Evolutionary conservation across 2,888 invertebrate genomes (phyloP).

Genomic region (Teleogryllus oceanicus): DNA sequence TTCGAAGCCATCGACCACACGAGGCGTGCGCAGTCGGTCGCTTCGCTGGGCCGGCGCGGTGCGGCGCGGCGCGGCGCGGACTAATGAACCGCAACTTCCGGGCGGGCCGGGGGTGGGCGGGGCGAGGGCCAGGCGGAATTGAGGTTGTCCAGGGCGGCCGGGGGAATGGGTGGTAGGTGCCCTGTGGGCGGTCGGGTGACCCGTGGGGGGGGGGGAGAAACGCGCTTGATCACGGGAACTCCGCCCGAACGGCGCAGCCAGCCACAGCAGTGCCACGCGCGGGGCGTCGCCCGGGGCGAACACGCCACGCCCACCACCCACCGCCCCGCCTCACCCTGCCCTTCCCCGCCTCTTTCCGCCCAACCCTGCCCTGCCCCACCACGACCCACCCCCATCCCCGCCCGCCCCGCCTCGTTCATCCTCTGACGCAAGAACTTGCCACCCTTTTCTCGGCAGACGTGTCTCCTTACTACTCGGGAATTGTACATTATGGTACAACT

Average conservation of each 20-base stretch:
- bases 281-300: no score
- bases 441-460: no score
- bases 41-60: background rate
- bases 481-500: no score
- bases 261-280: background rate
- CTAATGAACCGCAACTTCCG: background rate
- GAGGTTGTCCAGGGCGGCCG: background rate
- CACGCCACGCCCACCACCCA: no score
- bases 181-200: background rate
- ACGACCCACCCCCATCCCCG: no score
- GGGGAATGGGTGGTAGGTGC: background rate
- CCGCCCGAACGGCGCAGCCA: background rate
- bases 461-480: no score
- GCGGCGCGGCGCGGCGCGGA: background rate
- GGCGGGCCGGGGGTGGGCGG: background rate
- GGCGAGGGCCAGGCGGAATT: background rate
- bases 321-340: no score
- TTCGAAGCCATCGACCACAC: conserved; percentile 7
- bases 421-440: no score
- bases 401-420: no score
- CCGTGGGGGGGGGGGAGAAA: no score
- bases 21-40: background rate
- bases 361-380: no score
- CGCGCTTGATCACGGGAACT: background rate
- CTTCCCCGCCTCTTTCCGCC: no score